A percentile compares a stretch with the other conserved stretches of the same genome.
These are phyloP conservation scores for Electrophaes corylata DNA, from an alignment of 2,888 invertebrate species.

Conservation along the genomic window DNA sequence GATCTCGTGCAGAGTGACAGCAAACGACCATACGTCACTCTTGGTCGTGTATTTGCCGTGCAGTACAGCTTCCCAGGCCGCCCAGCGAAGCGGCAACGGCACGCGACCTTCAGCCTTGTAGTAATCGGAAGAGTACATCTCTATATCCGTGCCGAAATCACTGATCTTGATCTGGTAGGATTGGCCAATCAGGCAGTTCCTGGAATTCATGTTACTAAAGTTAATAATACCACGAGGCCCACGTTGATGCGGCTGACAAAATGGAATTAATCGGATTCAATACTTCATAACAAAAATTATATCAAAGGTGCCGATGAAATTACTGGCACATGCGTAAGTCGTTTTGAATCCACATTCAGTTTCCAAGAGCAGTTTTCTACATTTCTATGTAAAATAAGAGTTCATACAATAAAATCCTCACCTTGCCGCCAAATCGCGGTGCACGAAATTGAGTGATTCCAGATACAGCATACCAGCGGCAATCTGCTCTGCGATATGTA, in stretches of 20 bases:
- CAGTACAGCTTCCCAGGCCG: slow-evolving; percentile 94
- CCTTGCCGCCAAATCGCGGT: slow-evolving; percentile 94
- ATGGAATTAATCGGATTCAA: too few species aligned
- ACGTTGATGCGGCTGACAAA: too few species aligned
- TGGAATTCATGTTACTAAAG: slow-evolving; percentile 53
- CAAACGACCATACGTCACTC: slow-evolving; percentile 96
- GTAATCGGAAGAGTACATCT: slow-evolving; percentile 91
- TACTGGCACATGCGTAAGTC: too few species aligned
- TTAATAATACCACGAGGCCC: too few species aligned
- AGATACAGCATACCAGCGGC: slow-evolving; percentile 96
- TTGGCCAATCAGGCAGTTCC: slow-evolving; percentile 94
- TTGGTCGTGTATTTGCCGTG: slow-evolving; percentile 93
- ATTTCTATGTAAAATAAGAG: too few species aligned
- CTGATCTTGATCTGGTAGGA: slow-evolving; percentile 92
- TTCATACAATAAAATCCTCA: slow-evolving; percentile 42
- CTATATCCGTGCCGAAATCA: slow-evolving; percentile 94
- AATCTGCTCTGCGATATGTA: slow-evolving; percentile 94
- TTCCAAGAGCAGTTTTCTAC: too few species aligned
- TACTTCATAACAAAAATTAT: too few species aligned
- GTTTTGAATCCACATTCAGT: too few species aligned
- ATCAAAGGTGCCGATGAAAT: too few species aligned
- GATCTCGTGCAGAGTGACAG: slow-evolving; percentile 94
- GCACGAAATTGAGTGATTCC: slow-evolving; percentile 95
- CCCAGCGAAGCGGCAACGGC: slow-evolving; percentile 94
- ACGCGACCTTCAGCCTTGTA: slow-evolving; percentile 91